phyloP scores from a whole-genome alignment of 2,797 vertebrate genomes.

The Orientallactaga sibirica region DNA sequence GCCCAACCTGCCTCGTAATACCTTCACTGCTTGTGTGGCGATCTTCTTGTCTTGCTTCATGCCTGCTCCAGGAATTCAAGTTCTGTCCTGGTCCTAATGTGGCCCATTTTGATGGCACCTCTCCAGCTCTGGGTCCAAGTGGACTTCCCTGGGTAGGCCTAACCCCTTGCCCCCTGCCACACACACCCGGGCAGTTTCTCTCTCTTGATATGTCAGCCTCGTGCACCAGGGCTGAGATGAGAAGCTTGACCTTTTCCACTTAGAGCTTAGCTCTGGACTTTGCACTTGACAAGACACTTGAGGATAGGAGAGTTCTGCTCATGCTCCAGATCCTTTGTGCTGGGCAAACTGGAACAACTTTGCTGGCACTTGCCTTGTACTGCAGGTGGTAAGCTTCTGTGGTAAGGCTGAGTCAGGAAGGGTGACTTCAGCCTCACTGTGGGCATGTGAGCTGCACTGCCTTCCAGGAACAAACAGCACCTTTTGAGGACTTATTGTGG shows the following conservation, averaged over 20 bases:
- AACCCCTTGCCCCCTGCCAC: too few species aligned
- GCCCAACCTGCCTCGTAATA: not conserved
- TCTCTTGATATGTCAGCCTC: not conserved
- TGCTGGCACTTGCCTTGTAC: not conserved
- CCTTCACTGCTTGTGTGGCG: not conserved
- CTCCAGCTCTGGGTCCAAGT: not conserved
- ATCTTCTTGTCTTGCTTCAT: not conserved
- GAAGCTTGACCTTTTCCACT: not conserved
- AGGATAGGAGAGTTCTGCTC: not conserved
- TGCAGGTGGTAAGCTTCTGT: not conserved
- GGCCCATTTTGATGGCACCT: not conserved
- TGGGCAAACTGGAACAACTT: not conserved
- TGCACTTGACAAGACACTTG: not conserved
- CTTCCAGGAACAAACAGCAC: not conserved
- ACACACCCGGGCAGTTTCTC: not conserved
- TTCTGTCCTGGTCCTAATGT: not conserved
- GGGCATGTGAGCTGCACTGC: not conserved
- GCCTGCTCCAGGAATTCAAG: too few species aligned
- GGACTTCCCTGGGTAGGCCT: not conserved
- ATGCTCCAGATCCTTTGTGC: not conserved
- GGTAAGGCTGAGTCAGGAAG: not conserved
- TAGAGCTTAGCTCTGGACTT: not conserved
- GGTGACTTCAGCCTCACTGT: not conserved
- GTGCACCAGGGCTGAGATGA: not conserved
- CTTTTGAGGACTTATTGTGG: too few species aligned